Evolutionary conservation across 1,140 invertebrate genomes (phyloP).

Genomic region (Zaprionus capensis): DNA sequence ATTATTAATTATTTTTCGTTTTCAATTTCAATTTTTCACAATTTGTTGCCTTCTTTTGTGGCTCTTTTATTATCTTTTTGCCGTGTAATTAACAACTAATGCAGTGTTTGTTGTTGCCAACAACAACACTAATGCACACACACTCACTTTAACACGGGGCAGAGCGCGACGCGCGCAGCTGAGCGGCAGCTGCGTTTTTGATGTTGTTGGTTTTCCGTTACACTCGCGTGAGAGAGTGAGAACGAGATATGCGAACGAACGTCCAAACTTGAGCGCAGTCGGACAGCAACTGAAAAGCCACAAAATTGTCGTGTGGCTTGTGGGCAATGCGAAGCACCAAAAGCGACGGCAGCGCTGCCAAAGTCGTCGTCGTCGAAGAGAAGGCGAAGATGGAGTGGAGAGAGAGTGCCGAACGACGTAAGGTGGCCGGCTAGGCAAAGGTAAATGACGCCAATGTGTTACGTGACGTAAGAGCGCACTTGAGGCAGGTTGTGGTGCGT

Average conservation of each 20-base stretch:
- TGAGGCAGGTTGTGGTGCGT: slow-evolving; percentile 12
- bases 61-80: slow-evolving; percentile 42
- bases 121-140: slow-evolving; percentile 46
- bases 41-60: slow-evolving; percentile 27
- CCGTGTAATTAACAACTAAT: slow-evolving; percentile 63
- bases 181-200: slow-evolving; percentile 52
- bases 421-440: not conserved
- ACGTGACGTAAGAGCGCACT: slow-evolving; percentile 15
- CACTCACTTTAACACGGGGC: slow-evolving; percentile 9
- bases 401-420: not conserved
- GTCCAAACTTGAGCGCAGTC: slow-evolving; percentile 66
- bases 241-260: slow-evolving; percentile 21
- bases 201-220: slow-evolving; percentile 27
- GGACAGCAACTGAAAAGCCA: slow-evolving; percentile 62
- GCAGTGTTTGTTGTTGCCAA: slow-evolving; percentile 69
- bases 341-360: slow-evolving; percentile 27
- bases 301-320: slow-evolving; percentile 60
- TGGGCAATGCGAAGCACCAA: slow-evolving; percentile 47
- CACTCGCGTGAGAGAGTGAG: not conserved
- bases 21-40: slow-evolving; percentile 43
- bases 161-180: slow-evolving; percentile 74
- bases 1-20: slow-evolving; percentile 35
- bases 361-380: not conserved
- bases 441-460: not conserved
- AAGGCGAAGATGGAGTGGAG: slow-evolving; percentile 20